phyloP scores from a whole-genome alignment of 2,797 vertebrate genomes.

The Orientallactaga sibirica region DNA sequence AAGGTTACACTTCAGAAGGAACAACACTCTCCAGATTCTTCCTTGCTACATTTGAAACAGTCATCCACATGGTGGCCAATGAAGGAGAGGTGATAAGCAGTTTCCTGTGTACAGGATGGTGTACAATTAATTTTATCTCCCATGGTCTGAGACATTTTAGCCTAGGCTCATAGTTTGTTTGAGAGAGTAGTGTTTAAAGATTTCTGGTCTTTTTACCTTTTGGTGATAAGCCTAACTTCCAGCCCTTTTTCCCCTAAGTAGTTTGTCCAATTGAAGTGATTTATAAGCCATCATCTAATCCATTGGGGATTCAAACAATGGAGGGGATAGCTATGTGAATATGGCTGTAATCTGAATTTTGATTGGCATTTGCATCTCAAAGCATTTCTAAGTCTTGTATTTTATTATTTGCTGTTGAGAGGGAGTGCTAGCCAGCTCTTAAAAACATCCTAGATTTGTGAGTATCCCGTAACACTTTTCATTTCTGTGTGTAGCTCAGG shows the following conservation, averaged over 20 bases:
- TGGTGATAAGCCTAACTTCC: background rate
- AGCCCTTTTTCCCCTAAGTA: background rate
- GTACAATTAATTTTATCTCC: background rate
- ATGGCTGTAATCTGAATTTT: background rate
- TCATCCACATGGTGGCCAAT: background rate
- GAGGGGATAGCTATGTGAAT: background rate
- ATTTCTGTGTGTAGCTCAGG: background rate
- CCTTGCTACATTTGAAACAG: background rate
- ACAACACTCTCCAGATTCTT: background rate
- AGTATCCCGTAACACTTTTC: background rate
- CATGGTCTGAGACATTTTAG: background rate
- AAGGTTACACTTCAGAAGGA: background rate
- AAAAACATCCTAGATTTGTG: background rate
- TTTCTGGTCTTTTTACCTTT: background rate
- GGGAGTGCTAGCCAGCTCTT: background rate
- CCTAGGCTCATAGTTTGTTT: background rate
- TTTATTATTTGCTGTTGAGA: background rate
- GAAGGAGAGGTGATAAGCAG: background rate
- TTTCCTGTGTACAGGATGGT: background rate
- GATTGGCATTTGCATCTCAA: background rate
- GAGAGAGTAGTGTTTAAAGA: background rate
- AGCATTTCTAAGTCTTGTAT: slow-evolving; percentile 6
- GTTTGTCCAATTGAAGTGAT: background rate
- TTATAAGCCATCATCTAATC: background rate
- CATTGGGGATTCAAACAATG: background rate